A percentile compares a stretch with the other conserved stretches of the same genome.
These are phyloP conservation scores for Drosophila parvula DNA, from an alignment of 1,140 invertebrate species.

Conservation along the genomic window DNA sequence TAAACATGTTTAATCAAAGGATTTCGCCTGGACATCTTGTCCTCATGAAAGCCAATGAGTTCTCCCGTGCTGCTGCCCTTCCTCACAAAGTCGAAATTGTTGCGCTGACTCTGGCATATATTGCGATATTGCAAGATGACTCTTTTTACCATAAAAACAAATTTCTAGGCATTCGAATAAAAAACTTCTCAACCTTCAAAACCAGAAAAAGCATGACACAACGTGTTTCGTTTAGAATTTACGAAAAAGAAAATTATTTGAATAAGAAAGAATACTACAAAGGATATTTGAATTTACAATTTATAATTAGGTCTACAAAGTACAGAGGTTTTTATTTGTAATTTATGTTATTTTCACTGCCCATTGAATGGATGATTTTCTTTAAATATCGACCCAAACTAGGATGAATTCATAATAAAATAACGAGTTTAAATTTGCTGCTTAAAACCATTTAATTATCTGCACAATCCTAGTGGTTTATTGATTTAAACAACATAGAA, in stretches of 20 bases:
- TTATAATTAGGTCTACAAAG: neutral
- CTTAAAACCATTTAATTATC: neutral
- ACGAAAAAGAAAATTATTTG: neutral
- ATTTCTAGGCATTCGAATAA: neutral
- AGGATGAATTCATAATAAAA: neutral
- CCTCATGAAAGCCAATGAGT: conserved; percentile 26
- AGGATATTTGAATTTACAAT: neutral
- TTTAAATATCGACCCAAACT: neutral
- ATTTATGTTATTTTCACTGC: too few species aligned
- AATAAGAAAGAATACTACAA: neutral
- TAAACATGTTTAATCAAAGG: conserved; percentile 55
- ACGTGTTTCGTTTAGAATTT: neutral
- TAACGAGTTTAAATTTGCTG: neutral
- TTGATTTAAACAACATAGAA: too few species aligned
- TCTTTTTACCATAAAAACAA: conserved; percentile 11
- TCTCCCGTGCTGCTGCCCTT: conserved; percentile 1
- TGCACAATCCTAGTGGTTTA: too few species aligned
- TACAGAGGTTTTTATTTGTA: too few species aligned
- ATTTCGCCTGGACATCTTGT: conserved; percentile 16
- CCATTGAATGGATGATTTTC: neutral
- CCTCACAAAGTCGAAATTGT: conserved; percentile 7
- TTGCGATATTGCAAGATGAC: conserved; percentile 5
- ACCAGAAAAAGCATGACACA: neutral
- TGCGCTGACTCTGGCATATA: neutral
- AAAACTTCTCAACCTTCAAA: neutral